These are phyloP conservation scores for Gopherus flavomarginatus DNA, from an alignment of 2,113 vertebrate genomes.

Conservation along the genomic window DNA sequence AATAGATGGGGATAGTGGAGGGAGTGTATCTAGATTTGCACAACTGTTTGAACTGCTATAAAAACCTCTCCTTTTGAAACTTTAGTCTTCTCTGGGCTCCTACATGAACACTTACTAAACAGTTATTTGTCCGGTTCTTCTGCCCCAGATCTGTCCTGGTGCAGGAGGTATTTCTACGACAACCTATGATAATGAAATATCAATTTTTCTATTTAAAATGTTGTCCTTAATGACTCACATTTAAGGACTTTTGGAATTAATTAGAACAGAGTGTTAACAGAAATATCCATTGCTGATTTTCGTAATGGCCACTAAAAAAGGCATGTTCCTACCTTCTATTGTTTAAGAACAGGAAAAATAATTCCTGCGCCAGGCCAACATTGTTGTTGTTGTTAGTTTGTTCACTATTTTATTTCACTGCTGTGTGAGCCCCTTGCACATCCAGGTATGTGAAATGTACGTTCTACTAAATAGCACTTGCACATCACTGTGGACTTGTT, in stretches of 20 bases:
- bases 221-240: conserved; percentile 9
- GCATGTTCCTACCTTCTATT: conserved; percentile 21
- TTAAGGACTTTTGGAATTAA: conserved; percentile 35
- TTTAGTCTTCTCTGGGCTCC: conserved; percentile 26
- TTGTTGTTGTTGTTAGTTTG: neutral
- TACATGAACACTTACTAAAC: conserved; percentile 38
- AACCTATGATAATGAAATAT: conserved; percentile 29
- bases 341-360: conserved; percentile 45
- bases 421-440: conserved; percentile 6
- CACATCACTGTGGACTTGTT: neutral
- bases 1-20: conserved; percentile 41
- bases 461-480: neutral
- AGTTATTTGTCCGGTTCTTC: conserved; percentile 26
- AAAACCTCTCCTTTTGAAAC: conserved; percentile 44
- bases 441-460: conserved; percentile 34
- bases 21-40: conserved; percentile 31
- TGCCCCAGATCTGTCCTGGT: neutral
- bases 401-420: conserved; percentile 8
- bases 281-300: conserved; percentile 38
- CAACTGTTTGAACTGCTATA: conserved; percentile 51
- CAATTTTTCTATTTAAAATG: conserved; percentile 52
- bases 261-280: conserved; percentile 21
- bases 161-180: conserved; percentile 25
- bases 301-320: conserved; percentile 22
- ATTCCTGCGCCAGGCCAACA: conserved; percentile 15